Evolutionary conservation across 2,113 vertebrate genomes (phyloP), one percentile per base, ranked within the genome.

Genomic region (Lipophrys pholis): DNA sequence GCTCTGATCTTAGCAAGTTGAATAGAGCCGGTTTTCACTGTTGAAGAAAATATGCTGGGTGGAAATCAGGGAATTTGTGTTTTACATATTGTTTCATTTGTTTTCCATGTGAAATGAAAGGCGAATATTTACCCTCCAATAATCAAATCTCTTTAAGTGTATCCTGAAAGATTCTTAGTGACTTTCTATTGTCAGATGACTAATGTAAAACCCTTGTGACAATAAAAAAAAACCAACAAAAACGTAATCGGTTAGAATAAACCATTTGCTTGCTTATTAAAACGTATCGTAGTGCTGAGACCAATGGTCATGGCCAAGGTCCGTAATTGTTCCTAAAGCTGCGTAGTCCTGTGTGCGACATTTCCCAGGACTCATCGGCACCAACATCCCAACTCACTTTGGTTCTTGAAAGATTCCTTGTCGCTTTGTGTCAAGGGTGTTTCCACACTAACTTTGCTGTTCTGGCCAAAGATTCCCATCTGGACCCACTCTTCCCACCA

Each of bases 71-170:
- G 49, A 40, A 73, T 17, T 74, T 41, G 35, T 51, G 16, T 43
- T 53, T n/a, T 52, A 10, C 65, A 62, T 58, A 52, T 61, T 57
- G 39, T 79, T 46, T 61, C 36, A 63, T 70, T 64, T 83, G 52
- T 84, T 69, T 73, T 82, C 78, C 65, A 68, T 9, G 2, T 61
- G 50, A 58, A 75, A 8, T 36, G 58, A 83, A 82, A 76, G 69
- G 80, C 93, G 91, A 93, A 85, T 68, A 80, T 93, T 92, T 89
- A 85, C 81, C 90, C 92, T 92, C 83, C 15, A 30, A 30, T 30
- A 30, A 30, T 30, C 21, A 30, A 30, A 30, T 4, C 21, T 30
- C 21, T 30, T 30, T 78, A 73, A 73, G 85, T 88, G n/a, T n/a
- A n/a, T n/a, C n/a, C n/a, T n/a, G n/a, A n/a, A n/a, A n/a, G 79